Evolutionary conservation across 2,113 vertebrate genomes (phyloP), one percentile per base, ranked within the genome.

Genomic region (Prionailurus viverrinus): DNA sequence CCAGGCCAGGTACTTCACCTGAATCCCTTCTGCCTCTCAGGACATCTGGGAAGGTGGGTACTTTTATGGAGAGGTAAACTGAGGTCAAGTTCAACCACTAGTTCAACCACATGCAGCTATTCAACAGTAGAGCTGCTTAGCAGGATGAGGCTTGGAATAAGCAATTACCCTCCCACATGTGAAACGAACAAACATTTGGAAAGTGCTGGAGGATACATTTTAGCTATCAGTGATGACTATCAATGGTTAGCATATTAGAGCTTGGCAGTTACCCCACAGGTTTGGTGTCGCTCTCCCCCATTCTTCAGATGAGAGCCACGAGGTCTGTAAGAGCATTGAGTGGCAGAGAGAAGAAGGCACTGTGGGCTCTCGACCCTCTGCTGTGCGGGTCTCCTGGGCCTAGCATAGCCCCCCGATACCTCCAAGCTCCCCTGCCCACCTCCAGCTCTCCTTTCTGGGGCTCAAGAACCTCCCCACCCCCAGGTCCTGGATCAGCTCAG

Each of bases 251-350:
- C 58, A 41, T 91, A 58, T 85, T 23, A 41, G 78, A 65, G 79
- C 25, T 2, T 73, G 39, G 85, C 39, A 25, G 80, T 80, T n/a
- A 65, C 39, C 45, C 84, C 31, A 14, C 9, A 18, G 7, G 45
- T 63, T 45, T 25, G 1, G 80, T 7, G 33, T 19, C 41, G 31
- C 13, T 81, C 29, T 21, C 14, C 73, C 68, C 41, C 82, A 58
- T 92, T 92, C 51, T 95, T 74, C 23, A 53, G 53, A 82, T 41
- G 19, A 96, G 85, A 36, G 91, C 66, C 80, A 13, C 18, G 48
- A 91, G n/a, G 76, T 48, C 71, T 48, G 55, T 14, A 36, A 36
- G 19, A 68, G 21, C 31, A 23, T 21, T 66, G 19, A 41, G 76
- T 2, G 29, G 45, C 31, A 89, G 65, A 39, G 33, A 58, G 48